Conservation (phyloP, 1,140 invertebrate genomes). For the Caenorhabditis remanei region DNA sequence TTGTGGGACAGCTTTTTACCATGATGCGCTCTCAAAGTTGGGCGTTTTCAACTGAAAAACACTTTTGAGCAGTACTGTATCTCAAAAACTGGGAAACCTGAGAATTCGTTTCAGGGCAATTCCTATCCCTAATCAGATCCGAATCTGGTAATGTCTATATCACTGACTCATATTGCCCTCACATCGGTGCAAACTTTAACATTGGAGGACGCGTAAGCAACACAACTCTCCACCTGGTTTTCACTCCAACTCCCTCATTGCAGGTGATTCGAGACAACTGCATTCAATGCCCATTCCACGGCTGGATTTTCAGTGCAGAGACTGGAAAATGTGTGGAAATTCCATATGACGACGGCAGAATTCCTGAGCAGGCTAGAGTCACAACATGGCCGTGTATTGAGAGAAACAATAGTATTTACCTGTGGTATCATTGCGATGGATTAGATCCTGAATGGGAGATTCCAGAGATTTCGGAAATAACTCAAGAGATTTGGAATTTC, state of each 20-base stretch:
- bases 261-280: slow-evolving; percentile 83
- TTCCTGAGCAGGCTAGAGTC: slow-evolving; percentile 78
- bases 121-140: slow-evolving; percentile 85
- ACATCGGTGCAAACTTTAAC: slow-evolving; percentile 88
- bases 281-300: slow-evolving; percentile 90
- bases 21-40: no score
- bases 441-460: slow-evolving; percentile 84
- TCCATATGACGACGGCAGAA: slow-evolving; percentile 82
- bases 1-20: no score
- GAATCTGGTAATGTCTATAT: slow-evolving; percentile 82
- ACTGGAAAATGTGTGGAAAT: slow-evolving; percentile 84
- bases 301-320: slow-evolving; percentile 85
- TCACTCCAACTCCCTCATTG: background rate
- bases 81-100: no score
- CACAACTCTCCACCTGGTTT: background rate
- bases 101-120: slow-evolving; percentile 81
- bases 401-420: slow-evolving; percentile 64
- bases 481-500: slow-evolving; percentile 81
- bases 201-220: slow-evolving; percentile 81
- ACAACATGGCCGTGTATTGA: slow-evolving; percentile 75
- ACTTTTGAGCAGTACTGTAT: no score
- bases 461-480: slow-evolving; percentile 81
- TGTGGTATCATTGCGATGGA: slow-evolving; percentile 82
- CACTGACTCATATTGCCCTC: slow-evolving; percentile 89
- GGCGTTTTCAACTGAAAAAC: no score